Conservation (phyloP, 1,140 invertebrate genomes). For the Drosophila seguyi region DNA sequence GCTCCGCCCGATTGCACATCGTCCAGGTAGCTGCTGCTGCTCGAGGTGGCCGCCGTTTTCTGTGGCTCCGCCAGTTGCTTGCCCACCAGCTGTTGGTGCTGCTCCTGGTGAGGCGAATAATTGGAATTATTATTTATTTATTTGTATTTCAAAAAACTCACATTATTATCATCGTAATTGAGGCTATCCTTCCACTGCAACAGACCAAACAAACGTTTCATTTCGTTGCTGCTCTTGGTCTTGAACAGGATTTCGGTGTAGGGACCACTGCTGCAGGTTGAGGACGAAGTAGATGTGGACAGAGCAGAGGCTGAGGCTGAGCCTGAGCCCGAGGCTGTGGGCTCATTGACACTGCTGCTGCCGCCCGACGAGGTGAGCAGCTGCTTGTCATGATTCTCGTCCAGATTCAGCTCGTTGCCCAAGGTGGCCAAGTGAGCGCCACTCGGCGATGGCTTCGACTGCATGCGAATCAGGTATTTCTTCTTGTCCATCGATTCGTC, state of each 20-base stretch:
- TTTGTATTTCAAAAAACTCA: slow-evolving; percentile 15
- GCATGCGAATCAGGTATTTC: slow-evolving; percentile 83
- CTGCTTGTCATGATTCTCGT: slow-evolving; percentile 66
- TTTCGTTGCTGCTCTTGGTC: slow-evolving; percentile 80
- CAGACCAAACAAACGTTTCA: slow-evolving; percentile 79
- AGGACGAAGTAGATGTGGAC: slow-evolving; percentile 35
- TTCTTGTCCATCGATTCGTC: slow-evolving; percentile 83
- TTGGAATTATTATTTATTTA: neutral
- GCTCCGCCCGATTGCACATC: slow-evolving; percentile 51
- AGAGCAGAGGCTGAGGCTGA: slow-evolving; percentile 29
- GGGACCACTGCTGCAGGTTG: slow-evolving; percentile 49
- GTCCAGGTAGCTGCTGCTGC: slow-evolving; percentile 76
- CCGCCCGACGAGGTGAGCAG: slow-evolving; percentile 65
- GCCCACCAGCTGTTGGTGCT: slow-evolving; percentile 62
- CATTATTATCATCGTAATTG: slow-evolving; percentile 78
- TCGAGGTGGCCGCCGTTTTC: slow-evolving; percentile 85
- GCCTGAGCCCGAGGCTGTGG: slow-evolving; percentile 29
- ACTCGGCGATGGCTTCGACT: slow-evolving; percentile 74
- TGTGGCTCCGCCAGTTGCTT: slow-evolving; percentile 88
- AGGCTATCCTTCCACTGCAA: slow-evolving; percentile 83
- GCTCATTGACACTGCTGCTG: slow-evolving; percentile 63
- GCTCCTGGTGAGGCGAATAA: slow-evolving; percentile 27
- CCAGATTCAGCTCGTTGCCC: slow-evolving; percentile 78
- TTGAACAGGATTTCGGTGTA: slow-evolving; percentile 82
- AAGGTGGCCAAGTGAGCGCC: slow-evolving; percentile 67